Base-by-base conservation (phyloP, 2,888 invertebrate genomes). In the Eupithecia vulgata region DNA sequence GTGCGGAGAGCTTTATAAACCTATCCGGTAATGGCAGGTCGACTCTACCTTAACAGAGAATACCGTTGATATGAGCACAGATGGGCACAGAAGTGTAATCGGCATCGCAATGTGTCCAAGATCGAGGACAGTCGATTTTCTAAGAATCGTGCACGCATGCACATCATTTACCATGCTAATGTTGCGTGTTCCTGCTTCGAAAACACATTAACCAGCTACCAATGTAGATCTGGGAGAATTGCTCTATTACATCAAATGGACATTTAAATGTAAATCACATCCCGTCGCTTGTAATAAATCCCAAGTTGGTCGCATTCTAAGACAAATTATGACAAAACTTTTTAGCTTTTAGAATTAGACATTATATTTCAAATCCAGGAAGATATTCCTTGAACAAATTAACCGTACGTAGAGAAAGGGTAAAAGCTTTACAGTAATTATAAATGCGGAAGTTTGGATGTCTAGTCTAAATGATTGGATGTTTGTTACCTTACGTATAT, bases 151-250 rank as follows among this genome's bases (percentile, higher is more conserved):
- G 72, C 73, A 74, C 62, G 71, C 67, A 76, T 76, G 73, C 81
- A 80, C 83, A 84, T 87, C 81, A 87, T 87, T 88, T 87, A 85
- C 86, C 86, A 87, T 87, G 85, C 80, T 85, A 90, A 89, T 87
- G 83, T 83, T 83, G 84, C 87, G 81, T 85, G 85, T 79, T 81
- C 83, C 82, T 82, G 76, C 83, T 83, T 85, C 82, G 83, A 82
- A 85, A 85, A 85, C 80, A 82, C 83, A 85, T 85, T 82, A 81
- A 80, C 69, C 73, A 37, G 70, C 76, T 81, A 78, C 71, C 80
- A 82, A 83, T 85, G 82, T 80, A 79, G 80, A 77, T 79, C 77
- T 81, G 76, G 80, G 82, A 84, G 87, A 87, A 87, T 85, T 81
- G 80, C 84, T 85, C 84, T 81, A 85, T 86, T 85, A 83, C 72